phyloP scores from a whole-genome alignment of 2,797 vertebrate genomes.

The Sciurus carolinensis region DNA sequence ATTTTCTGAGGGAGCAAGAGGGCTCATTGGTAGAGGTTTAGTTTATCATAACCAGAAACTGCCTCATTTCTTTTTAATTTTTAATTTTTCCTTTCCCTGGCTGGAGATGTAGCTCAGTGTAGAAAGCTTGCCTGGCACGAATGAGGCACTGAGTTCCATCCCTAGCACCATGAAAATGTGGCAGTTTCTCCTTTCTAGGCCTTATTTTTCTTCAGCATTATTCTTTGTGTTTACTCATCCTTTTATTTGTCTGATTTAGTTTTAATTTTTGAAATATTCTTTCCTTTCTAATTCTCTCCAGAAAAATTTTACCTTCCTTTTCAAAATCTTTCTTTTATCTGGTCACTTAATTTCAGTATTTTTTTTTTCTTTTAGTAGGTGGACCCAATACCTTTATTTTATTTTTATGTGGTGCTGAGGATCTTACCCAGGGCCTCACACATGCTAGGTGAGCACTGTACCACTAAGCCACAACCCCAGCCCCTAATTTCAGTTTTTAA shows the following conservation, averaged over 20 bases:
- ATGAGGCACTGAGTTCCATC: background rate
- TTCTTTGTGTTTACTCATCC: background rate
- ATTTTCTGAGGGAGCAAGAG: background rate
- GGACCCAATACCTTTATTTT: too few relatives aligned
- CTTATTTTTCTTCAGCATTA: background rate
- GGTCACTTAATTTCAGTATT: background rate
- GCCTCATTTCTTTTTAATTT: constrained; percentile 41
- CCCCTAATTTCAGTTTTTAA: constrained; percentile 1
- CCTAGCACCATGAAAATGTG: background rate
- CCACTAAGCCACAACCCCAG: too few relatives aligned
- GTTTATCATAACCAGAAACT: constrained; percentile 4
- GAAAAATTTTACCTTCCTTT: background rate
- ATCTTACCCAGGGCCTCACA: too few relatives aligned
- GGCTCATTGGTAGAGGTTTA: background rate
- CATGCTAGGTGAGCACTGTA: too few relatives aligned
- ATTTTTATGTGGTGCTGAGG: too few relatives aligned
- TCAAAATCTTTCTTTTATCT: constrained; percentile 1
- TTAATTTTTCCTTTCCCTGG: background rate
- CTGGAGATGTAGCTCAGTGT: background rate
- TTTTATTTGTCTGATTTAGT: background rate
- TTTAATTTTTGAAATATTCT: constrained; percentile 28
- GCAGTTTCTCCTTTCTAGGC: background rate
- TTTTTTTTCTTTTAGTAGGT: background rate
- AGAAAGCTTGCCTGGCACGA: background rate
- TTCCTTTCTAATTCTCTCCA: constrained; percentile 53